Base-by-base conservation (phyloP, 2,113 vertebrate genomes). In the Dascyllus trimaculatus region DNA sequence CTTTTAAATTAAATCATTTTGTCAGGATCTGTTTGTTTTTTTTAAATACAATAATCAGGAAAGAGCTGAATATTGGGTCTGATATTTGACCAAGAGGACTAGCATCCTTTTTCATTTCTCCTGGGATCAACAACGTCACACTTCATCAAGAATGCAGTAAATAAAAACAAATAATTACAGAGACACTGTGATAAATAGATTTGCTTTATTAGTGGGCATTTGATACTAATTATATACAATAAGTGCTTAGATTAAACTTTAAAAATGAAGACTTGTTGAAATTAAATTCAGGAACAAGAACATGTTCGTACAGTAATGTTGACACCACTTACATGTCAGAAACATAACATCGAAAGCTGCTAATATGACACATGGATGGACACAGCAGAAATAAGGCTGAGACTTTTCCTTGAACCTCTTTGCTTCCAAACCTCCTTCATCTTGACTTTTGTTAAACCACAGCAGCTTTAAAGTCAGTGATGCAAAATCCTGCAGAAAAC, bases 191-290 rank as follows among this genome's bases (percentile, higher is more conserved):
- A 58, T 49, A 78, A 71, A 75, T 46, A 56, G 74, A 76, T 57
- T 72, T 18, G 1, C 56, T 91, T 91, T 92, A 92, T 93, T 92
- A 3, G 61, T 69, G 35, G 45, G 75, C 35, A 75, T 76, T 71
- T 74, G 53, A 70, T 63, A 80, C 26, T 40, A 66, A 35, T 65
- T 68, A 81, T 63, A 63, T 59, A 84, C n/a, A 74, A 8, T 0
- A 87, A 82, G 80, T 81, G 81, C 56, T 65, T 62, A 21, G 38
- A 79, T 66, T 49, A 75, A 64, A 43, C 3, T 67, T 79, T 25
- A 64, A 81, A 81, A 87, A 73, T 62, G 78, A 77, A 79, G 19
- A 69, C 32, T 35, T 81, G 25, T 59, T 57, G 19, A 78, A 85
- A 81, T 53, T 85, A 72, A 75, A 52, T 49, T 58, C 71, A 11